A percentile compares a stretch with the other conserved stretches of the same genome.
Evolutionary conservation across 2,797 vertebrate genomes (phyloP).

Genomic region (Ataeniobius toweri): DNA sequence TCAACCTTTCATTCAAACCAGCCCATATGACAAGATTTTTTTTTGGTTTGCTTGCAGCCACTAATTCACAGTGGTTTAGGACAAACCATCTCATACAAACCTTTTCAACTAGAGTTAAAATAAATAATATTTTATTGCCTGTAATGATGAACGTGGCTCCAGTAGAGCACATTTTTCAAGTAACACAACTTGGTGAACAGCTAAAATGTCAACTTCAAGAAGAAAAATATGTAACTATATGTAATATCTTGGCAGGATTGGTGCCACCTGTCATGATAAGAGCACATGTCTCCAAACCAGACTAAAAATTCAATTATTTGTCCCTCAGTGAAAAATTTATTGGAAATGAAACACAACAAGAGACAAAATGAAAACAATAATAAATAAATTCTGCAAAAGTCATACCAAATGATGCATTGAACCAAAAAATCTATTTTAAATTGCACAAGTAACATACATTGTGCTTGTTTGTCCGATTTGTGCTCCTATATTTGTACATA

Average conservation of each 20-base stretch:
- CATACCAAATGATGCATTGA: neutral
- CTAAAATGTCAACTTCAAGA: neutral
- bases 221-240: neutral
- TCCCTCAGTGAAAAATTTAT: neutral
- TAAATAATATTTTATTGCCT: neutral
- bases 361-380: neutral
- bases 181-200: neutral
- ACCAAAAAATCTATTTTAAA: neutral
- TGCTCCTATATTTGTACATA: no score
- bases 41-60: slow-evolving; percentile 9
- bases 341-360: neutral
- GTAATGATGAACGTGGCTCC: neutral
- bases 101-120: neutral
- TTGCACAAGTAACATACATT: neutral
- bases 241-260: neutral
- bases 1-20: slow-evolving; percentile 27
- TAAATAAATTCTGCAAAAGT: neutral
- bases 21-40: slow-evolving; percentile 12
- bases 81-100: neutral
- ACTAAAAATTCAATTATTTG: neutral
- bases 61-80: slow-evolving; percentile 4
- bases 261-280: neutral
- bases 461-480: no score
- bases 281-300: neutral
- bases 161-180: slow-evolving; percentile 4